A percentile compares a stretch with the other conserved stretches of the same genome.
These are phyloP conservation scores for Periphyllus acericola DNA, from an alignment of 2,888 invertebrate species.

Conservation along the genomic window DNA sequence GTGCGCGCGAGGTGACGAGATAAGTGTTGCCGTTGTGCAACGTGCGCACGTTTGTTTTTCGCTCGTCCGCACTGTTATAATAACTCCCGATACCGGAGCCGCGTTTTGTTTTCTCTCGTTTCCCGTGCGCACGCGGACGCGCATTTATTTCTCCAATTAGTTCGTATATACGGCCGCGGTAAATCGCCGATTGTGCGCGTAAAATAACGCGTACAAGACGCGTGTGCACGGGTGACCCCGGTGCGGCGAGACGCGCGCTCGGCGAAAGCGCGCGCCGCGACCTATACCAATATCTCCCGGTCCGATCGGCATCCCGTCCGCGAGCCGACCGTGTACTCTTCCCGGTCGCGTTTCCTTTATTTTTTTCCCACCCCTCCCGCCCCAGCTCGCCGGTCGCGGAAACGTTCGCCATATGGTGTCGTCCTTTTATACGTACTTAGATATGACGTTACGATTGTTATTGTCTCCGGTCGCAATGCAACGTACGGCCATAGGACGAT, in stretches of 20 bases:
- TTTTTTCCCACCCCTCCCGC: not conserved
- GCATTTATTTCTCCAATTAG: slow-evolving; percentile 33
- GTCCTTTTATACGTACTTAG: not conserved
- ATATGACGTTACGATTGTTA: slow-evolving; percentile 31
- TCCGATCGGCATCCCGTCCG: not conserved
- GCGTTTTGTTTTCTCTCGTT: not conserved
- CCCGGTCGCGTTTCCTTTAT: not conserved
- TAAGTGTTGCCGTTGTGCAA: not conserved
- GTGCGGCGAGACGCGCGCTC: not conserved
- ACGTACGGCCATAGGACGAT: not conserved
- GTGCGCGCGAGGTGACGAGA: no score
- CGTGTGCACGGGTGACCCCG: not conserved
- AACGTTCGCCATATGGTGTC: slow-evolving; percentile 25
- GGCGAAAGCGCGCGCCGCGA: not conserved
- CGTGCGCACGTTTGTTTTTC: not conserved
- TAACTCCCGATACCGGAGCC: not conserved
- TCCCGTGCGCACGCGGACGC: not conserved
- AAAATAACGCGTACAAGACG: not conserved
- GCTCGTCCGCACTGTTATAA: not conserved
- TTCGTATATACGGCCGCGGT: not conserved
- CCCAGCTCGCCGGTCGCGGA: not conserved
- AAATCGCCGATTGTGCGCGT: not conserved
- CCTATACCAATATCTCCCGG: not conserved
- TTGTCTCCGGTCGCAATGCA: not conserved
- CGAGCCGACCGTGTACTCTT: not conserved